Evolutionary conservation across 2,113 vertebrate genomes (phyloP), one percentile per base, ranked within the genome.

Genomic region (Glaucomys volans): DNA sequence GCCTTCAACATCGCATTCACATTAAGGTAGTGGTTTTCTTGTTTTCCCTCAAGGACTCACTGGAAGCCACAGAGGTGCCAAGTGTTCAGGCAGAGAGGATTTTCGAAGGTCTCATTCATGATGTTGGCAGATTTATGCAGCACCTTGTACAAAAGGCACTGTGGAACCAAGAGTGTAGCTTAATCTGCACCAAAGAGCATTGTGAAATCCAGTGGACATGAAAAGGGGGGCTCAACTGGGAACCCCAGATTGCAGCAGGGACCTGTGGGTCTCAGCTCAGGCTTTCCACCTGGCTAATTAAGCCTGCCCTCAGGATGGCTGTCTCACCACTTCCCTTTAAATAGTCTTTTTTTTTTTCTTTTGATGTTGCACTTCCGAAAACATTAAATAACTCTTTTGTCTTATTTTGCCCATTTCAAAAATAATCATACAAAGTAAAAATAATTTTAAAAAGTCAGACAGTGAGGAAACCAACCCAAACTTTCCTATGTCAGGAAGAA

Each of bases 171-270:
- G 4, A 26, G 59, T 62, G 59, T 11, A 3, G 24, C 24, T 62
- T 28, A 26, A 2, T 26, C 28, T 62, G 59, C 24, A 62, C 59
- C 59, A 62, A 62, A 2, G 3, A 62, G 59, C 59, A 62, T 26
- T 28, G 59, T 62, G 59, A 26, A 8, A 62, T 24, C 59, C 59
- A 62, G 28, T 10, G 8, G 59, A 8, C 8, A 22, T 62, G 59
- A 10, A 62, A 62, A 28, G 59, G 24, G 24, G 24, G 9, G 28
- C 22, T 26, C 2, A 1, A 1, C 3, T 98, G 98, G 97, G 98
- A 98, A 98, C 66, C 98, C 98, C 95, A 98, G 98, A 98, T 98
- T 97, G 98, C 98, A 98, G 98, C 98, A 98, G 98, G 98, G 98
- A 98, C 98, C 98, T 98, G 98, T 98, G 98, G 98, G 98, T 98